phyloP scores from a whole-genome alignment of 2,888 invertebrate genomes.

The Magallana nippona region DNA sequence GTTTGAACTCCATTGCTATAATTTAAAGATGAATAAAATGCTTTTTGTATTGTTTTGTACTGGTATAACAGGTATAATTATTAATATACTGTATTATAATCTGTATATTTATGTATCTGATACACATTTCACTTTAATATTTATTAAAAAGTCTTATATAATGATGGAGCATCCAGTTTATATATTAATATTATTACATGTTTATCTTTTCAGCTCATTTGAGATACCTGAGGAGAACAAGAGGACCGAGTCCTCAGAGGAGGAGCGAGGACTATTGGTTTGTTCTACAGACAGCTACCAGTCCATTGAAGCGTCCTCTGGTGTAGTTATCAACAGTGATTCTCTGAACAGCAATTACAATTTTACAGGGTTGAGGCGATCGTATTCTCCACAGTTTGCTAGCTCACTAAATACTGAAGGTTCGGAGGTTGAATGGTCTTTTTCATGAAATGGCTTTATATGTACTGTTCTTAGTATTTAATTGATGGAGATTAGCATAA shows the following conservation, averaged over 20 bases:
- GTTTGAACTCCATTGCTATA: no score
- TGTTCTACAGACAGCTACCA: conserved; percentile 39
- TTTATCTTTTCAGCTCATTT: background rate
- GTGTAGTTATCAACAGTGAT: background rate
- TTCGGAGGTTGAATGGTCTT: background rate
- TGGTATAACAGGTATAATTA: no score
- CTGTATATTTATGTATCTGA: no score
- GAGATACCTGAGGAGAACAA: background rate
- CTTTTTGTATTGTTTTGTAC: no score
- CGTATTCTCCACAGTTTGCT: background rate
- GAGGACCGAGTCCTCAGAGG: background rate
- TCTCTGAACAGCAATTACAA: background rate
- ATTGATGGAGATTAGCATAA: background rate
- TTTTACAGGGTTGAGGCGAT: background rate
- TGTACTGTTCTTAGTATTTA: background rate
- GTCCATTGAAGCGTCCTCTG: conserved; percentile 1
- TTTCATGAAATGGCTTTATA: background rate
- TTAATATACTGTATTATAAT: no score
- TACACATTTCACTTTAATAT: background rate
- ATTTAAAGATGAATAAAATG: no score
- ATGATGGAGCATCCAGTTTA: background rate
- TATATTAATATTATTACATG: background rate
- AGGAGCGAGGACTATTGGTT: background rate
- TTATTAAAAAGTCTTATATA: background rate
- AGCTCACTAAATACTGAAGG: conserved; percentile 14